A percentile compares a stretch with the other conserved stretches of the same genome.
These are phyloP conservation scores for Rhinolophus ferrumequinum DNA, from an alignment of 2,113 vertebrate genomes.

Conservation along the genomic window DNA sequence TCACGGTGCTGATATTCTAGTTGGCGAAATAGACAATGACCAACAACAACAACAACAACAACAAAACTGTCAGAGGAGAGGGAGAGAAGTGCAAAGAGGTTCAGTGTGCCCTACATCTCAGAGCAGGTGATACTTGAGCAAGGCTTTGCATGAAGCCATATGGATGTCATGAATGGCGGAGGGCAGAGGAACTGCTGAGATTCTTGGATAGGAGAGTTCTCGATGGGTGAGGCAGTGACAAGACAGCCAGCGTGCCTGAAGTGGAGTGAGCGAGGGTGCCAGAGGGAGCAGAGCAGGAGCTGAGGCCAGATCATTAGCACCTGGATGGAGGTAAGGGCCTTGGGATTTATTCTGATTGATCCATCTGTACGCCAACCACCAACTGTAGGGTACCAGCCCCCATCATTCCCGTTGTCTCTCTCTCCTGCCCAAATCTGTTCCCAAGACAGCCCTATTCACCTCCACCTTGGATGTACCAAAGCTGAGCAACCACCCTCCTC, in stretches of 20 bases:
- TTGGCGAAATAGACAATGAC: not conserved
- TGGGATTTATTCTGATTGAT: not conserved
- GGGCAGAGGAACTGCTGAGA: not conserved
- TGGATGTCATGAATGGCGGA: not conserved
- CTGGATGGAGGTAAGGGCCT: too few relatives aligned
- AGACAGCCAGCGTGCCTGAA: not conserved
- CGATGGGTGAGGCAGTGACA: accelerated
- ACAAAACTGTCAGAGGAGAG: not conserved
- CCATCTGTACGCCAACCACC: not conserved
- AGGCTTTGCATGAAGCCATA: not conserved
- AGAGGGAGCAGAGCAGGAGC: not conserved
- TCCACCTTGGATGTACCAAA: not conserved
- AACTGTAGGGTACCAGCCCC: not conserved
- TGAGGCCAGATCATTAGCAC: not conserved
- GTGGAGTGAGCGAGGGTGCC: accelerated
- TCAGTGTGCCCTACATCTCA: too few relatives aligned
- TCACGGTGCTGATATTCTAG: not conserved
- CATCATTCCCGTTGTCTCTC: too few relatives aligned
- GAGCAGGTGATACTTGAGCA: too few relatives aligned
- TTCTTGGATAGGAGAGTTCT: not conserved
- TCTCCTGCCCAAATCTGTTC: not conserved
- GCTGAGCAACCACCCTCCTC: accelerated
- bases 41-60: not conserved
- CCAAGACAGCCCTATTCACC: not conserved
- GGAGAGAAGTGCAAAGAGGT: not conserved